Evolutionary conservation across 2,888 invertebrate genomes (phyloP), one percentile per base, ranked within the genome.

Genomic region (Nyleta sp.): DNA sequence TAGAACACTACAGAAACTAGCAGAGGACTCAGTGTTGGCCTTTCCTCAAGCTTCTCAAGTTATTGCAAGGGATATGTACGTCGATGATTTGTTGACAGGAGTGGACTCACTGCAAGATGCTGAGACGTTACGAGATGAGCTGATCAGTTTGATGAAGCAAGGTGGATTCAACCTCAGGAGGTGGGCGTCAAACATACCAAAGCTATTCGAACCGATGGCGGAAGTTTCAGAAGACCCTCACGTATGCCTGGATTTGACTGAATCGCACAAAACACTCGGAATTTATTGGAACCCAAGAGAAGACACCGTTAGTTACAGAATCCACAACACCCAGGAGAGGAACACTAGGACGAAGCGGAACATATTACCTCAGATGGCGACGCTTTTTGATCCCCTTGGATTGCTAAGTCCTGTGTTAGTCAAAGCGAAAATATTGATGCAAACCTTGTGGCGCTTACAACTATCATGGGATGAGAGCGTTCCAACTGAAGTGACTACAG

Each of bases 381-480:
- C 33, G 10, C 33, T 33, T 2, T 33, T 74, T 50, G 65, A 80
- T 31, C 77, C 67, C 4, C 31, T 74, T 1, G 77, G 80, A 11
- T 13, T 80, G n/a, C 62, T 80, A 2, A 76, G 59, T 13, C 70
- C 80, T 2, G 28, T 77, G 4, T 52, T 75, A 7, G 15, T 80
- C 8, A 48, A 3, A 18, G 52, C 70, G 10, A 80, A 80, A 24
- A 42, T 76, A 7, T 18, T 80, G 22, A 55, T 80, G 53, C 72
- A 80, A 35, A 13, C 17, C 8, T 13, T 67, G 7, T 80, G 80
- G 80, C 11, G 20, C n/a, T n/a, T 52, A 2, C 53, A 53, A 35
- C 20, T 53, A 20, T 35, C 38, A 2, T 55, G 55, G 55, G 55
- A 40, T 10, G 55, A 55, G 13, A 38, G 40, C 11, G 13, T 40